These are phyloP conservation scores for Triplophysa dalaica DNA, from an alignment of 2,113 vertebrate genomes.

Conservation along the genomic window DNA sequence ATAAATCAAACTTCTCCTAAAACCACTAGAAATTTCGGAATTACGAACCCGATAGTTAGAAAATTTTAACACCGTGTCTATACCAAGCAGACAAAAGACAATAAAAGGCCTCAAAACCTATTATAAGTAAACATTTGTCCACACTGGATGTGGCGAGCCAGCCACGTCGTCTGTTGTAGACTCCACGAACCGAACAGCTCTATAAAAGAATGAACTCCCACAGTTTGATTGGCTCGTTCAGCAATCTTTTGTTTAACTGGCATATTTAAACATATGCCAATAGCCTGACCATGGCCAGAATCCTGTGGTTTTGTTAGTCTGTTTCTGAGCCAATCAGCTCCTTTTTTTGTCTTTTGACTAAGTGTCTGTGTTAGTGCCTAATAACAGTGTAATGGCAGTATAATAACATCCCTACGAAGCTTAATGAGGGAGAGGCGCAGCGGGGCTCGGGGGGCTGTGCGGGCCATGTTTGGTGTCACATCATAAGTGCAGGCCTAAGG, in stretches of 20 bases:
- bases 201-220: background rate
- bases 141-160: too few species aligned
- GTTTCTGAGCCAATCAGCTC: background rate
- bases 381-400: conserved; percentile 50
- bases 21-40: too few species aligned
- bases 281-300: conserved; percentile 4
- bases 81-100: too few species aligned
- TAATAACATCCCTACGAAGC: conserved; percentile 48
- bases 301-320: background rate
- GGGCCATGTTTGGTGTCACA: conserved; percentile 37
- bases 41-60: too few species aligned
- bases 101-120: too few species aligned
- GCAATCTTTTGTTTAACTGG: conserved; percentile 12
- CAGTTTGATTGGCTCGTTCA: conserved; percentile 39
- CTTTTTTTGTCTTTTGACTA: background rate
- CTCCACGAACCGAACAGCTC: too few species aligned
- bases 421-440: conserved; percentile 41
- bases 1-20: too few species aligned
- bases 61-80: too few species aligned
- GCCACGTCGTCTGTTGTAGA: too few species aligned
- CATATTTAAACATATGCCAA: conserved; percentile 32
- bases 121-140: too few species aligned
- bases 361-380: conserved; percentile 31
- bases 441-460: background rate
- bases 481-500: conserved; percentile 48